These are phyloP conservation scores for Forficula auricularia DNA, from an alignment of 1,140 invertebrate genomes.

Conservation along the genomic window DNA sequence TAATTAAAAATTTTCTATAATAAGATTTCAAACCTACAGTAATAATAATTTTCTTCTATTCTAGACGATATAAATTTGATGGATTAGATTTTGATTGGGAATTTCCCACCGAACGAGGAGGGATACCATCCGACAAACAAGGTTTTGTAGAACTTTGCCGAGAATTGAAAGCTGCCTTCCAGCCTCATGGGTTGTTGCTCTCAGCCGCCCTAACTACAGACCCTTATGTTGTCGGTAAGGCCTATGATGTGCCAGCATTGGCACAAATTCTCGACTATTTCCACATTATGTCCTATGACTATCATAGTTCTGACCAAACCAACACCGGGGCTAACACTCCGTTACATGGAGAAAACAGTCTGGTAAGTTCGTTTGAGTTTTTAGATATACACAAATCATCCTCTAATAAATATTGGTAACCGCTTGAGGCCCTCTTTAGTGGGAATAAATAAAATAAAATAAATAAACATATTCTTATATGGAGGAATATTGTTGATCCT, in stretches of 20 bases:
- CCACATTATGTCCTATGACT: slow-evolving; percentile 82
- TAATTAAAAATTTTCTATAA: too few species aligned
- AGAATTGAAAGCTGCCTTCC: slow-evolving; percentile 42
- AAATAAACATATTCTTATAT: too few species aligned
- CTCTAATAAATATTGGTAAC: too few species aligned
- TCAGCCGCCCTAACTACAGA: slow-evolving; percentile 60
- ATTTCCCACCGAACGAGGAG: slow-evolving; percentile 58
- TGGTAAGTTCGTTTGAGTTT: too few species aligned
- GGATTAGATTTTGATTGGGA: slow-evolving; percentile 66
- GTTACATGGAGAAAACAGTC: slow-evolving; percentile 11
- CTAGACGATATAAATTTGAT: slow-evolving; percentile 56
- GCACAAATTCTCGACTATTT: slow-evolving; percentile 60
- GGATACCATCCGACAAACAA: slow-evolving; percentile 47
- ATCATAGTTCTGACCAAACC: slow-evolving; percentile 67
- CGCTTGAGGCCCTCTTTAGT: too few species aligned
- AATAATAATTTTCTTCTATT: too few species aligned
- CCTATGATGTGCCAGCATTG: slow-evolving; percentile 56
- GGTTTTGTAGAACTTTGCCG: slow-evolving; percentile 40
- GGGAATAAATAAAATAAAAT: too few species aligned
- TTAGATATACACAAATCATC: too few species aligned
- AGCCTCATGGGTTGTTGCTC: slow-evolving; percentile 38
- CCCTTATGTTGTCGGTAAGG: slow-evolving; percentile 45
- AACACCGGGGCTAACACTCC: slow-evolving; percentile 52
- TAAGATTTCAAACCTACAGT: too few species aligned
- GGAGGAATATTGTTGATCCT: too few species aligned